Percentiles rank a stretch among this genome's conserved stretches.
phyloP scores from a whole-genome alignment of 2,113 vertebrate species.

The Gnathonemus longibarbis region DNA sequence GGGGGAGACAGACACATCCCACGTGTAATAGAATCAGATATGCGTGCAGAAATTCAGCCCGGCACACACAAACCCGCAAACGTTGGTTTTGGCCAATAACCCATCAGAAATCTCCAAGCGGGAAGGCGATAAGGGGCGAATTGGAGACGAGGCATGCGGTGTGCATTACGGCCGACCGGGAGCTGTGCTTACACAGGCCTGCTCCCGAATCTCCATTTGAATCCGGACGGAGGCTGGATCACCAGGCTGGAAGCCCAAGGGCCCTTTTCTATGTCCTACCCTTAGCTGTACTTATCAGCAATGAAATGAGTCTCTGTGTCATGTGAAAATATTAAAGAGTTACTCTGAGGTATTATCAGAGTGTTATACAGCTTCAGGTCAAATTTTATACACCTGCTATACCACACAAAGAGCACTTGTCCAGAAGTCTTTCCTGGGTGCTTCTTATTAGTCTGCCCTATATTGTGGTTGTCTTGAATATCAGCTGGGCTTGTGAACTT shows the following conservation, averaged over 20 bases:
- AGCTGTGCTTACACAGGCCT: not conserved
- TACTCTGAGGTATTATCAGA: not conserved
- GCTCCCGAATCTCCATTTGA: not conserved
- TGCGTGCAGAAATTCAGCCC: not conserved
- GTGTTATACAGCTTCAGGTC: not conserved
- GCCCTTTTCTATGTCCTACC: not conserved
- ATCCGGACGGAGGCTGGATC: not conserved
- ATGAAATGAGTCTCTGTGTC: not conserved
- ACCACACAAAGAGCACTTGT: not conserved
- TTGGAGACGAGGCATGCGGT: not conserved
- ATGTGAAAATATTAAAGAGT: not conserved
- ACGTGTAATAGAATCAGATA: conserved; percentile 30
- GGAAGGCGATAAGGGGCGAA: not conserved
- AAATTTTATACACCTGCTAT: not conserved
- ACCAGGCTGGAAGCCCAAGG: not conserved
- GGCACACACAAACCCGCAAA: conserved; percentile 22
- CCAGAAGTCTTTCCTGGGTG: not conserved
- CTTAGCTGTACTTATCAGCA: not conserved
- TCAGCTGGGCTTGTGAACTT: not conserved
- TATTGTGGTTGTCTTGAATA: not conserved
- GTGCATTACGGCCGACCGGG: not conserved
- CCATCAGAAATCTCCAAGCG: conserved; percentile 9
- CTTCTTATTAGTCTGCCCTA: not conserved
- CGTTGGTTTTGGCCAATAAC: not conserved
- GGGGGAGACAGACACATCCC: not conserved